phyloP scores from a whole-genome alignment of 2,797 vertebrate genomes.

The Urophycis tenuis region DNA sequence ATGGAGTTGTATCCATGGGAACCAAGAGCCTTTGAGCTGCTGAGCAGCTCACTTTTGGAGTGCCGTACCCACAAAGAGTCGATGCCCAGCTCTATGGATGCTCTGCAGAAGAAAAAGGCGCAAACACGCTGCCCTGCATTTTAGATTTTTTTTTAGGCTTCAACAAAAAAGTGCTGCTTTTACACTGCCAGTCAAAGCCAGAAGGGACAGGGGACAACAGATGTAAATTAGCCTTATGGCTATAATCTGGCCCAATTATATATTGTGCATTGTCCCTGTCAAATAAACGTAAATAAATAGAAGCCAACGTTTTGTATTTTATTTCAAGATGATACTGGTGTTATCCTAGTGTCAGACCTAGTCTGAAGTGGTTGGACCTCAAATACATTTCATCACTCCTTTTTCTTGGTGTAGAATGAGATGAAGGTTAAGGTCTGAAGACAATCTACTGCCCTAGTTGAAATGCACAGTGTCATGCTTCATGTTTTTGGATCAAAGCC shows the following conservation, averaged over 20 bases:
- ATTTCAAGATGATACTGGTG: not conserved
- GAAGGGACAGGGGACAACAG: too few species aligned
- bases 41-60: too few species aligned
- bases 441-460: not conserved
- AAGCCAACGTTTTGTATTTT: not conserved
- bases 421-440: not conserved
- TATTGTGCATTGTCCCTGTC: too few species aligned
- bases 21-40: not conserved
- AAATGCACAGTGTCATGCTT: not conserved
- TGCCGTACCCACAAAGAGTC: too few species aligned
- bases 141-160: not conserved
- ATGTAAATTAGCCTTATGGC: too few species aligned
- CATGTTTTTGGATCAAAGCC: not conserved
- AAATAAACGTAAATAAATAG: too few species aligned
- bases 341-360: not conserved
- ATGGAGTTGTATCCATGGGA: not conserved
- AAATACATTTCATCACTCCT: not conserved
- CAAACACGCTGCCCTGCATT: too few species aligned
- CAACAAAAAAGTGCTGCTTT: not conserved
- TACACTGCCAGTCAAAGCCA: not conserved
- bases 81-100: too few species aligned
- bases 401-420: not conserved
- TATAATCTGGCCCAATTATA: too few species aligned
- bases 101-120: too few species aligned
- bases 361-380: not conserved